These are phyloP conservation scores for Phainopepla nitens DNA, from an alignment of 2,113 vertebrate species.

Conservation along the genomic window DNA sequence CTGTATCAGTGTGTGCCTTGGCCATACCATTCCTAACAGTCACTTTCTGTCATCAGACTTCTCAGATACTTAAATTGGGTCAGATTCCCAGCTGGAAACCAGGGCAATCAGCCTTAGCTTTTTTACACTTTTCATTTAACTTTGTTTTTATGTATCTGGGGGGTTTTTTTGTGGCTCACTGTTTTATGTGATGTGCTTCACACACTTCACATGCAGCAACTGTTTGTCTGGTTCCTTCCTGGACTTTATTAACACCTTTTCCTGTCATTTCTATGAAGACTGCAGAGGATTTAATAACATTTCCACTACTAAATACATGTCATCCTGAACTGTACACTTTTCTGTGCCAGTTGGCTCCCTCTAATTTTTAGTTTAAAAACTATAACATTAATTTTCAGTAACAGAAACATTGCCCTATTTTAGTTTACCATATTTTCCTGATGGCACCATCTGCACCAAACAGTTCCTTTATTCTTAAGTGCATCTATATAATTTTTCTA, in stretches of 20 bases:
- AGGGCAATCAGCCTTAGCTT: not conserved
- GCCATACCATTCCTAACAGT: not conserved
- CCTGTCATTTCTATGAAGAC: not conserved
- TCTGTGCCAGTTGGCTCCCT: not conserved
- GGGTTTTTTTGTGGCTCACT: not conserved
- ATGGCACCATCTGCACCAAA: not conserved
- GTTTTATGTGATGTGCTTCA: not conserved
- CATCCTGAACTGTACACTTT: not conserved
- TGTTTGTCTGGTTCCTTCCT: not conserved
- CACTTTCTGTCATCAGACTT: not conserved
- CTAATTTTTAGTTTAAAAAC: not conserved
- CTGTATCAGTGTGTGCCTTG: not conserved
- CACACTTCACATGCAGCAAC: not conserved
- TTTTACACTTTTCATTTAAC: not conserved
- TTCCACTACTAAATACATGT: not conserved
- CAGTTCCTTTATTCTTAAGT: not conserved
- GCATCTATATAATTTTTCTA: not conserved
- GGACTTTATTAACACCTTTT: not conserved
- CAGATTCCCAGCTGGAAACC: not conserved
- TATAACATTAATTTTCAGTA: not conserved
- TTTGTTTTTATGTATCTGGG: not conserved
- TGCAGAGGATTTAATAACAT: not conserved
- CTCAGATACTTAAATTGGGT: not conserved
- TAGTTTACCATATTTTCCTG: not conserved
- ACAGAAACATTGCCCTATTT: not conserved